Conservation (phyloP, 2,113 vertebrate species). For the Nansenia antarctica region DNA sequence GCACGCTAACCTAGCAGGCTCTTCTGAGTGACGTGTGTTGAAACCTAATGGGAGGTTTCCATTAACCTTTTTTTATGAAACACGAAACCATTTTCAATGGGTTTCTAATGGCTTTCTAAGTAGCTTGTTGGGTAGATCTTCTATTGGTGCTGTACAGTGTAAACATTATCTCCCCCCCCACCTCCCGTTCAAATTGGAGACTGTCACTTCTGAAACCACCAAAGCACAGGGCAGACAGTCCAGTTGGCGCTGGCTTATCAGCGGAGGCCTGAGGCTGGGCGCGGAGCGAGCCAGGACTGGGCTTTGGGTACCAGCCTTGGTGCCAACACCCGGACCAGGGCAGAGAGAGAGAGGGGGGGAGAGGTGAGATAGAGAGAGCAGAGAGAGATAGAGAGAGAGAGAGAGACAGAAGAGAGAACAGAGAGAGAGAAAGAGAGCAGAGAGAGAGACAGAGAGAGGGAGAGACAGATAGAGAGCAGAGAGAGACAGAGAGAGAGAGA, state of each 20-base stretch:
- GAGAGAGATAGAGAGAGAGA: slow-evolving; percentile 24
- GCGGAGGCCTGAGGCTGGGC: slow-evolving; percentile 13
- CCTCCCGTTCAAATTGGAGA: slow-evolving; percentile 3
- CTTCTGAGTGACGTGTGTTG: no score
- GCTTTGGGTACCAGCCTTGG: slow-evolving; percentile 4
- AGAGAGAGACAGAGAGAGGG: background rate
- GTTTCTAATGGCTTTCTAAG: no score
- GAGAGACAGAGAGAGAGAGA: slow-evolving; percentile 25
- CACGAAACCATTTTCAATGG: no score
- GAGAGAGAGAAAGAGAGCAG: background rate
- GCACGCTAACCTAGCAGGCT: no score
- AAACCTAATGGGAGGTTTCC: no score
- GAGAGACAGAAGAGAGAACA: slow-evolving; percentile 6
- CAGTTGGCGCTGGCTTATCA: slow-evolving; percentile 31
- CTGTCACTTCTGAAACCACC: slow-evolving; percentile 29
- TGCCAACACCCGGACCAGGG: slow-evolving; percentile 32
- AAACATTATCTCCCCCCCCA: no score
- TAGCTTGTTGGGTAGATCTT: no score
- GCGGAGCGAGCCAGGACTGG: slow-evolving; percentile 18
- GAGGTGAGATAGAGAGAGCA: no score
- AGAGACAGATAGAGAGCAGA: background rate
- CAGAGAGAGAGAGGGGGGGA: background rate
- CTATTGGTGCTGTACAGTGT: no score
- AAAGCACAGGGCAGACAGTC: slow-evolving; percentile 34
- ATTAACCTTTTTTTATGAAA: no score